These are phyloP conservation scores for Xylocopa sonorina DNA, from an alignment of 1,140 invertebrate species.

Conservation along the genomic window DNA sequence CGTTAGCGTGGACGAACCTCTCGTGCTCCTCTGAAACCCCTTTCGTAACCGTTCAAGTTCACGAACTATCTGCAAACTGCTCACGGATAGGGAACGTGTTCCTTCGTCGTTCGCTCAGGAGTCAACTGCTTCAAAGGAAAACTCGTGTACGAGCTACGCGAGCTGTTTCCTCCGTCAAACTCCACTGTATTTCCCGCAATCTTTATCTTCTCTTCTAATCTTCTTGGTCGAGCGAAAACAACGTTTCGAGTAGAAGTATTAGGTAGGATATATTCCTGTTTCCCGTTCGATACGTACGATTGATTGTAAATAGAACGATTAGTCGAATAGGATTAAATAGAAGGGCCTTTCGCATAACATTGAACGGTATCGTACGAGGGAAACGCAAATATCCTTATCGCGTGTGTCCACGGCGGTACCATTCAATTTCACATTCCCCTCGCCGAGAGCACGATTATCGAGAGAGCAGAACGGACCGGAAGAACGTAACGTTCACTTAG, in stretches of 20 bases:
- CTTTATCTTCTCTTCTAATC: background rate
- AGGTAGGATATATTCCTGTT: too few species aligned
- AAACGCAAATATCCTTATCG: background rate
- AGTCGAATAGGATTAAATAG: background rate
- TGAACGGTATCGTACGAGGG: background rate
- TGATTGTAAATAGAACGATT: too few species aligned
- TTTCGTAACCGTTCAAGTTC: slow-evolving; percentile 3
- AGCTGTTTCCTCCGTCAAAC: slow-evolving; percentile 3
- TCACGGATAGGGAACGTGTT: slow-evolving; percentile 26
- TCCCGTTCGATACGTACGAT: too few species aligned
- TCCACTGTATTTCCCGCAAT: slow-evolving; percentile 5
- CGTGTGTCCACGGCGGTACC: background rate
- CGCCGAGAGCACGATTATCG: background rate
- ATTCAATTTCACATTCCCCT: background rate
- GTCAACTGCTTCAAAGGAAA: slow-evolving; percentile 35
- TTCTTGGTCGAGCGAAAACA: too few species aligned
- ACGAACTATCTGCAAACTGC: slow-evolving; percentile 41
- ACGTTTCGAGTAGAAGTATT: background rate
- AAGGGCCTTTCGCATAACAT: background rate
- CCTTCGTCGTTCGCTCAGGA: slow-evolving; percentile 4
- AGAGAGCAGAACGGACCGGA: background rate
- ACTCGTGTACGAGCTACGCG: background rate
- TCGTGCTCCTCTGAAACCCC: slow-evolving; percentile 1
- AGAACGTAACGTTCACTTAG: background rate
- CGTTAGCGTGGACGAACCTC: slow-evolving; percentile 5